Percentiles rank a stretch among this genome's conserved stretches.
Conservation (phyloP, 2,888 invertebrate genomes). For the Clanis bilineata region DNA sequence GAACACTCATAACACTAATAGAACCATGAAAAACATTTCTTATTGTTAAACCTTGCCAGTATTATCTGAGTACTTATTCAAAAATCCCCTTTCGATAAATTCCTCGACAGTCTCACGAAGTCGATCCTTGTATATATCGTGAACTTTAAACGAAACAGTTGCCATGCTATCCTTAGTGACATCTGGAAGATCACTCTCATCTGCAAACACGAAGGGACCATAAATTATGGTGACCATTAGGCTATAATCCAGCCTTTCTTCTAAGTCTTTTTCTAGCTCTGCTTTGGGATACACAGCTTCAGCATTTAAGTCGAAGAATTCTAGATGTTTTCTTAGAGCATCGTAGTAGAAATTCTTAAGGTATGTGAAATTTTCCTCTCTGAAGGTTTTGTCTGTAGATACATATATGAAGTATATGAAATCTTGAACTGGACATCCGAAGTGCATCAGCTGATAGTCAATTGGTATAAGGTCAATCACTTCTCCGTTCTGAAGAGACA, state of each 20-base stretch:
- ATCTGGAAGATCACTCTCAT: conserved; percentile 38
- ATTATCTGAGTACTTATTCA: conserved; percentile 14
- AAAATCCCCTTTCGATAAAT: conserved; percentile 38
- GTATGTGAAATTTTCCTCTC: conserved; percentile 36
- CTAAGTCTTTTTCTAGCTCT: conserved; percentile 41
- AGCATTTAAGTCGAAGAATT: conserved; percentile 41
- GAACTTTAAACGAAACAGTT: conserved; percentile 30
- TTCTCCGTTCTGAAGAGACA: conserved; percentile 21
- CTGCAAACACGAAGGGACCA: conserved; percentile 37
- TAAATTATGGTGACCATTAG: conserved; percentile 32
- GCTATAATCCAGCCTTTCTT: conserved; percentile 41
- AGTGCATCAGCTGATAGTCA: conserved; percentile 22
- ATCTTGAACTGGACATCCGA: conserved; percentile 19
- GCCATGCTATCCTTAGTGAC: conserved; percentile 32
- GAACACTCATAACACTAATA: too few species aligned
- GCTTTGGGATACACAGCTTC: conserved; percentile 38
- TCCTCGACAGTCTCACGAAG: conserved; percentile 43
- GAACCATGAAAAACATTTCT: too few species aligned
- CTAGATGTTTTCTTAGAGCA: conserved; percentile 32
- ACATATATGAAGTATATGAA: conserved; percentile 7
- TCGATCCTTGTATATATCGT: conserved; percentile 34
- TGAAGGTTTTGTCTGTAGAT: conserved; percentile 38
- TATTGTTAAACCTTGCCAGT: too few species aligned
- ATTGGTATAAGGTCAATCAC: conserved; percentile 18
- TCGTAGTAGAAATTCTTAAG: conserved; percentile 42